Evolutionary conservation across 1,140 invertebrate genomes (phyloP).

Genomic region (Oreohelix idahoensis): DNA sequence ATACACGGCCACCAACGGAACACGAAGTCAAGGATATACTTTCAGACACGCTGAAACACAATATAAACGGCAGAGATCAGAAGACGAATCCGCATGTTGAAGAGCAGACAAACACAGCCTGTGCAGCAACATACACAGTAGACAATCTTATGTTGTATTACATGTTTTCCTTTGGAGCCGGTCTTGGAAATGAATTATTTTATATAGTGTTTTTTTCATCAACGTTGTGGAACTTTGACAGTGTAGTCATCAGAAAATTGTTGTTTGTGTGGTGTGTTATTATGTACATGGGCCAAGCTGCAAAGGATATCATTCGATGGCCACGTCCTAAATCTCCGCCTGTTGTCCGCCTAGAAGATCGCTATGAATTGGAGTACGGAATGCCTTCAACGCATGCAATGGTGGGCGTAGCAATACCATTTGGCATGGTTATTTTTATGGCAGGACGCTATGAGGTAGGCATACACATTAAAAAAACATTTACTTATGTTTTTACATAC

Average conservation of each 20-base stretch:
- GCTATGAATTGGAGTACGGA: constrained; percentile 91
- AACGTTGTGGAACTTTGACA: constrained; percentile 89
- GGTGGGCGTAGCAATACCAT: constrained; percentile 89
- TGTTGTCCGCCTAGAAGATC: constrained; percentile 83
- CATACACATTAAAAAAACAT: too few relatives aligned
- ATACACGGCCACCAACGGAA: neutral
- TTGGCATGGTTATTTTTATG: constrained; percentile 86
- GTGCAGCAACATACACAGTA: constrained; percentile 73
- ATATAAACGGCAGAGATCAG: neutral
- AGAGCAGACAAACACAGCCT: neutral
- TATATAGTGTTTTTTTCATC: constrained; percentile 90
- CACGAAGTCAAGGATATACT: neutral
- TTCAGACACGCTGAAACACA: neutral
- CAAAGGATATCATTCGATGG: constrained; percentile 85
- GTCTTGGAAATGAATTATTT: constrained; percentile 90
- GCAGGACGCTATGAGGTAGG: constrained; percentile 87
- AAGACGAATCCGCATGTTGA: neutral
- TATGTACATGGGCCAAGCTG: constrained; percentile 82
- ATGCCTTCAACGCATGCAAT: constrained; percentile 96
- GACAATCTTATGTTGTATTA: constrained; percentile 90
- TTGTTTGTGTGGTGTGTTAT: constrained; percentile 87
- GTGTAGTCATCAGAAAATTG: constrained; percentile 74
- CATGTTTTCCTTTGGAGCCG: constrained; percentile 86
- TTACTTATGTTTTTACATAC: too few relatives aligned
- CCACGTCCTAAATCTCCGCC: constrained; percentile 87